Conservation (phyloP, 2,797 vertebrate species). For the Merluccius polli region DNA sequence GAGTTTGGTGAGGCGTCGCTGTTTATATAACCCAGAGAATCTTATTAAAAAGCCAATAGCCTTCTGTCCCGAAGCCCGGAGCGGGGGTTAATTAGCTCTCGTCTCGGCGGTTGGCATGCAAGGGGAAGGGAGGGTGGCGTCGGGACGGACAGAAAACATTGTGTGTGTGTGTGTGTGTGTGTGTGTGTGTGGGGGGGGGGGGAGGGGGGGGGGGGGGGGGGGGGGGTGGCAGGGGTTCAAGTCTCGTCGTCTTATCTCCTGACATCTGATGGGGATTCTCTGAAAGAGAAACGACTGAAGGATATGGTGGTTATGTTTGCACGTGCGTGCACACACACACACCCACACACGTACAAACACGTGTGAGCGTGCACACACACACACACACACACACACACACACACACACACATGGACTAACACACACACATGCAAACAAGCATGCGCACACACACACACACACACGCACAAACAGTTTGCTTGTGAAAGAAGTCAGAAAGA, state of each 20-base stretch:
- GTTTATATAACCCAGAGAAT: slow-evolving; percentile 70
- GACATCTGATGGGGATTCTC: neutral
- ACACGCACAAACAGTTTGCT: neutral
- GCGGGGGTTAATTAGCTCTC: slow-evolving; percentile 70
- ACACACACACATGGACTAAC: neutral
- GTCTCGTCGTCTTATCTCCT: neutral
- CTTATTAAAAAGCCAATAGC: slow-evolving; percentile 64
- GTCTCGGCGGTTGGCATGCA: slow-evolving; percentile 56
- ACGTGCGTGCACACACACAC: neutral
- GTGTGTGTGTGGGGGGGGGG: no score
- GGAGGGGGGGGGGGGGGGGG: no score
- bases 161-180: no score
- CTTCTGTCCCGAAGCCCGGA: slow-evolving; percentile 56
- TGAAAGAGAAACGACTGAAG: neutral
- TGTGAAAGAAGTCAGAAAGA: neutral
- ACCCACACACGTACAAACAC: neutral
- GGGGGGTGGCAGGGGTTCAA: neutral
- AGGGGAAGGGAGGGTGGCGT: neutral
- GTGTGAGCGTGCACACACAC: slow-evolving; percentile 17
- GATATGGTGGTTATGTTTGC: neutral
- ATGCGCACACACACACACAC: no score
- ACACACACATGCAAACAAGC: no score
- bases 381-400: slow-evolving; percentile 8
- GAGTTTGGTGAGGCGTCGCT: slow-evolving; percentile 52
- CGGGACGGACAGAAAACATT: no score